Conservation (phyloP, 2,797 vertebrate species). For the Sebastes hubbsi region DNA sequence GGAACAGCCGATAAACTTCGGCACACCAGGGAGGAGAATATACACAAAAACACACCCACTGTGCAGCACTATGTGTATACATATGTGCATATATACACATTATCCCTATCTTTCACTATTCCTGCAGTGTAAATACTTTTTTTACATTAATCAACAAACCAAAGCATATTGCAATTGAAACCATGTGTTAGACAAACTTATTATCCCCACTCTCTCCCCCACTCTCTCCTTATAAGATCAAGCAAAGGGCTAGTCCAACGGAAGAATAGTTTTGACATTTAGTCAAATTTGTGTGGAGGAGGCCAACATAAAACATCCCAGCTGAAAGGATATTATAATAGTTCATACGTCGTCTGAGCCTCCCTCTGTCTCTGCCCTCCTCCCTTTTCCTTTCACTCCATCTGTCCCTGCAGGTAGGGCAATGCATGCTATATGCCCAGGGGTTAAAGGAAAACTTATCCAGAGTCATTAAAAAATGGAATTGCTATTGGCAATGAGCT, state of each 20-base stretch:
- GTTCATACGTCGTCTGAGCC: slow-evolving; percentile 14
- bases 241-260: background rate
- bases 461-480: slow-evolving; percentile 67
- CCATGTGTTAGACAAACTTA: background rate
- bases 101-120: background rate
- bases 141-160: slow-evolving; percentile 19
- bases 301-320: slow-evolving; percentile 5
- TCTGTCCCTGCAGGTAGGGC: slow-evolving; percentile 57
- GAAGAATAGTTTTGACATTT: slow-evolving; percentile 6
- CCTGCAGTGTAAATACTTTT: background rate
- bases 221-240: background rate
- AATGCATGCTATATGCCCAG: slow-evolving; percentile 33
- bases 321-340: slow-evolving; percentile 6
- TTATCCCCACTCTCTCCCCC: background rate
- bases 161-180: slow-evolving; percentile 7
- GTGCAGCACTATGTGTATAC: background rate
- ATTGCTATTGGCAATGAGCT: slow-evolving; percentile 67
- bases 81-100: background rate
- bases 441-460: slow-evolving; percentile 61
- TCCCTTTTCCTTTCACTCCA: slow-evolving; percentile 29
- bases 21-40: slow-evolving; percentile 43
- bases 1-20: slow-evolving; percentile 68
- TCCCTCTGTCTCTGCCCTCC: background rate
- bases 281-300: slow-evolving; percentile 17
- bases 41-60: slow-evolving; percentile 34